Evolutionary conservation across 2,113 vertebrate species (phyloP).

Genomic region (Acrocephalus arundinaceus): DNA sequence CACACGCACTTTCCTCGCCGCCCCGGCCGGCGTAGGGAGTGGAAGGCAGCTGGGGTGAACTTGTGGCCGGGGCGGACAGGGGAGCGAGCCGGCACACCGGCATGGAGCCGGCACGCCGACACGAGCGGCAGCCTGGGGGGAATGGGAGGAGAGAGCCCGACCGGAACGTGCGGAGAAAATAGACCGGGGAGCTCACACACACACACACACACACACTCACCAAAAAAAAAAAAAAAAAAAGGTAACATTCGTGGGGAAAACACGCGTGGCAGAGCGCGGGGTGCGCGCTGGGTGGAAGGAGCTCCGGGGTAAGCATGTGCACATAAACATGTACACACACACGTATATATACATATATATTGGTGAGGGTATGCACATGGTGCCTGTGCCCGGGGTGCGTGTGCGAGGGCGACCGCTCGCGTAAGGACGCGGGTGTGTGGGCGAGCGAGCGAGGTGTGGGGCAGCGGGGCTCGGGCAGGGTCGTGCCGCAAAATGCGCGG

Average conservation of each 20-base stretch:
- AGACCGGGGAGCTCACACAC: background rate
- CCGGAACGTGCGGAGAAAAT: background rate
- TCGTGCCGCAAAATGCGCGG: background rate
- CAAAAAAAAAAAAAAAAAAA: too few species aligned
- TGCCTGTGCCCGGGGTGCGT: background rate
- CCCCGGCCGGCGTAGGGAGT: background rate
- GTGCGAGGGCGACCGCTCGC: background rate
- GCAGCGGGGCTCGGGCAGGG: background rate
- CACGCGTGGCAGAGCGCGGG: background rate
- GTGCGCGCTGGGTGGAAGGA: background rate
- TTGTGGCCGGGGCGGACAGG: background rate
- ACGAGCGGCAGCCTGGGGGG: background rate
- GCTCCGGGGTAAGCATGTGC: background rate
- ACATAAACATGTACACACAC: background rate
- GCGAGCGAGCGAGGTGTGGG: background rate
- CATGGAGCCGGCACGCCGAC: background rate
- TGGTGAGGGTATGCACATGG: too few species aligned
- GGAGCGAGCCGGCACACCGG: background rate
- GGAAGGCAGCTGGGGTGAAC: background rate
- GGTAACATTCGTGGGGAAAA: background rate
- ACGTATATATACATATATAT: accelerated
- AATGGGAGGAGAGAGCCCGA: background rate
- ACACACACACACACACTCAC: background rate
- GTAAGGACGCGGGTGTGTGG: background rate
- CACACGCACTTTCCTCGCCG: background rate